Evolutionary conservation across 1,140 invertebrate genomes (phyloP).

Genomic region (Pomacea maculata): DNA sequence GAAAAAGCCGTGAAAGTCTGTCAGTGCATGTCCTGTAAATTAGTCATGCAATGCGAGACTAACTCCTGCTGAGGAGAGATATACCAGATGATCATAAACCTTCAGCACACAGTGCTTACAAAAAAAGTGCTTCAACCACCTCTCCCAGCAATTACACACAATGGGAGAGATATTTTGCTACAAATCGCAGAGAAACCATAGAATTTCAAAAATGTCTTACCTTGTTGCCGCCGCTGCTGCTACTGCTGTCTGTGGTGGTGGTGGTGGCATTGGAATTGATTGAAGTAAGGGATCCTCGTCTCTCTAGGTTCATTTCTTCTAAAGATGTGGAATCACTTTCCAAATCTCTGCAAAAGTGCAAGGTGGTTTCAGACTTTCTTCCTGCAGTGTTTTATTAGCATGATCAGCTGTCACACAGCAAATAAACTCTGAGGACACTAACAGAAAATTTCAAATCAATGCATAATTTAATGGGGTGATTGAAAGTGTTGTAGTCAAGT

Average conservation of each 20-base stretch:
- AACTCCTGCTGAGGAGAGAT: too few species aligned
- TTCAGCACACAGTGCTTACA: not conserved
- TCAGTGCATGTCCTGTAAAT: too few species aligned
- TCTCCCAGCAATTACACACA: not conserved
- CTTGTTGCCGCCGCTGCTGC: constrained; percentile 45
- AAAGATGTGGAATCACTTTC: constrained; percentile 81
- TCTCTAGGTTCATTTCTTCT: constrained; percentile 79
- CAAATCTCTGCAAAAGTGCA: constrained; percentile 75
- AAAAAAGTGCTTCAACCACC: not conserved
- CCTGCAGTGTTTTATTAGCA: not conserved
- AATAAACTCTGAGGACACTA: too few species aligned
- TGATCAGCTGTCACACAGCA: too few species aligned
- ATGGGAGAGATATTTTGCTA: not conserved
- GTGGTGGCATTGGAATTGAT: constrained; percentile 77
- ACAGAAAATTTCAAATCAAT: too few species aligned
- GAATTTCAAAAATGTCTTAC: not conserved
- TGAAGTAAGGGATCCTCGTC: constrained; percentile 86
- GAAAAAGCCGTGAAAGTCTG: too few species aligned
- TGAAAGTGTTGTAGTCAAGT: too few species aligned
- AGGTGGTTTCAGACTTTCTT: constrained; percentile 9
- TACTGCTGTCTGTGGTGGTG: constrained; percentile 87
- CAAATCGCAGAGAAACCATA: not conserved
- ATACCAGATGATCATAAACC: too few species aligned
- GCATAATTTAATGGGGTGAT: too few species aligned
- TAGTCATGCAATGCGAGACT: too few species aligned